Percentiles rank a stretch among this genome's conserved stretches.
These are phyloP conservation scores for Caenorhabditis wallacei DNA, from an alignment of 2,888 invertebrate species.

Conservation along the genomic window DNA sequence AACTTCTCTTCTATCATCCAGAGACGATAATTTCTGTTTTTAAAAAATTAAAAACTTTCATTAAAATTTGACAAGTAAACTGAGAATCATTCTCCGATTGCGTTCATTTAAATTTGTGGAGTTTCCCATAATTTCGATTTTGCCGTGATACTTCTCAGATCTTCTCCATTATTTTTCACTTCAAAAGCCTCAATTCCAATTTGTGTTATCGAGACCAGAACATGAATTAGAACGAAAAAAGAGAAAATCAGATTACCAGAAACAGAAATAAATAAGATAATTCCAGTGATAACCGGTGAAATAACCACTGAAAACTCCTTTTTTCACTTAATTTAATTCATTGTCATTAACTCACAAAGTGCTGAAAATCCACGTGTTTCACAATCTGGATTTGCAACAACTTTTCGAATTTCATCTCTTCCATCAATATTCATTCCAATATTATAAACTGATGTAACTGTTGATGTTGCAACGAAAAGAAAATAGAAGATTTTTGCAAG, in stretches of 20 bases:
- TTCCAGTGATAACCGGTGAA: conserved; percentile 28
- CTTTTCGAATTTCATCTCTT: conserved; percentile 55
- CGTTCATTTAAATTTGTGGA: neutral
- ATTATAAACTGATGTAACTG: conserved; percentile 39
- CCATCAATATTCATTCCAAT: conserved; percentile 48
- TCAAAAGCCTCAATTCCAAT: conserved; percentile 57
- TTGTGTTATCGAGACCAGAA: conserved; percentile 49
- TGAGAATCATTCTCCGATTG: too few species aligned
- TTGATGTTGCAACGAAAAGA: conserved; percentile 32
- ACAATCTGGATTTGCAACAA: conserved; percentile 16
- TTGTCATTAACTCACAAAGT: conserved; percentile 15
- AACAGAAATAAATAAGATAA: conserved; percentile 53
- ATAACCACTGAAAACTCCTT: conserved; percentile 36
- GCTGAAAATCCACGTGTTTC: conserved; percentile 49
- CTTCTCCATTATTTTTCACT: conserved; percentile 41
- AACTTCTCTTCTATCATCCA: too few species aligned
- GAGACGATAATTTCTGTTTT: too few species aligned
- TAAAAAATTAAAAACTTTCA: too few species aligned
- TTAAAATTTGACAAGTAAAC: too few species aligned
- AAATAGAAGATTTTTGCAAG: conserved; percentile 51
- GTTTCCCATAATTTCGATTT: conserved; percentile 5
- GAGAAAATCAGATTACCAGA: conserved; percentile 58
- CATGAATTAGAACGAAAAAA: conserved; percentile 57
- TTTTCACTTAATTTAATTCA: neutral
- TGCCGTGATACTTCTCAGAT: conserved; percentile 15